phyloP scores from a whole-genome alignment of 2,888 invertebrate species.

The Exephanes ischioxanthus region DNA sequence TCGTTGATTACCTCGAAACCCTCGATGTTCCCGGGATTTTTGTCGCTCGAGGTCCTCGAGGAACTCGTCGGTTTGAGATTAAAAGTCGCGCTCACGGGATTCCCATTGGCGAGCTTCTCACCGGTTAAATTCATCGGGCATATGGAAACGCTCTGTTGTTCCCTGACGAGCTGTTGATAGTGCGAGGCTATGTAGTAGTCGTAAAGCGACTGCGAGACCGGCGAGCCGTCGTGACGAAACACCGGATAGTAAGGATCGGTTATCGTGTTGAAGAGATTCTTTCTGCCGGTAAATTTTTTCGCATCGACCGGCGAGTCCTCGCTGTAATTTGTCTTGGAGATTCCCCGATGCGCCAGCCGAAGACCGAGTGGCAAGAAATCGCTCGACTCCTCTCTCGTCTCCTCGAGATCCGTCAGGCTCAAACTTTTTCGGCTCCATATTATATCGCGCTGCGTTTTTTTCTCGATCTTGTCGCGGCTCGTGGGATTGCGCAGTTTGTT shows the following conservation, averaged over 20 bases:
- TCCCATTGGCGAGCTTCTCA: conserved; percentile 53
- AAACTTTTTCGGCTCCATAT: conserved; percentile 82
- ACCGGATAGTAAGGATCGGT: conserved; percentile 93
- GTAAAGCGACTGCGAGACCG: conserved; percentile 90
- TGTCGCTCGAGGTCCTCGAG: conserved; percentile 4
- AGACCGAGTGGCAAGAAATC: conserved; percentile 87
- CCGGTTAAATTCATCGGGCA: conserved; percentile 80
- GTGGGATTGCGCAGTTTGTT: conserved; percentile 80
- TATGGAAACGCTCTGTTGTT: conserved; percentile 84
- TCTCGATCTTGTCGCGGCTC: conserved; percentile 68
- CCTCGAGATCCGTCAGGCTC: conserved; percentile 89
- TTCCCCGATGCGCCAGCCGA: conserved; percentile 85
- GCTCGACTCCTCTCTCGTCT: conserved; percentile 87
- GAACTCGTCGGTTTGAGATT: conserved; percentile 2
- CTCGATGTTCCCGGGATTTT: conserved; percentile 43
- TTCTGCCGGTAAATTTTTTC: conserved; percentile 61
- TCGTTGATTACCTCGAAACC: conserved; percentile 50
- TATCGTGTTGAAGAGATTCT: conserved; percentile 87
- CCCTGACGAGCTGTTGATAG: conserved; percentile 86
- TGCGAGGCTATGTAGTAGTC: conserved; percentile 90
- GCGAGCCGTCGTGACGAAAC: conserved; percentile 90
- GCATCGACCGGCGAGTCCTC: conserved; percentile 71
- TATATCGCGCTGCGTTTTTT: conserved; percentile 69
- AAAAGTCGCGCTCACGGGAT: conserved; percentile 19
- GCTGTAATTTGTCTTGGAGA: conserved; percentile 83